These are phyloP conservation scores for Drosophila longiperda DNA, from an alignment of 2,888 invertebrate genomes.

Conservation along the genomic window DNA sequence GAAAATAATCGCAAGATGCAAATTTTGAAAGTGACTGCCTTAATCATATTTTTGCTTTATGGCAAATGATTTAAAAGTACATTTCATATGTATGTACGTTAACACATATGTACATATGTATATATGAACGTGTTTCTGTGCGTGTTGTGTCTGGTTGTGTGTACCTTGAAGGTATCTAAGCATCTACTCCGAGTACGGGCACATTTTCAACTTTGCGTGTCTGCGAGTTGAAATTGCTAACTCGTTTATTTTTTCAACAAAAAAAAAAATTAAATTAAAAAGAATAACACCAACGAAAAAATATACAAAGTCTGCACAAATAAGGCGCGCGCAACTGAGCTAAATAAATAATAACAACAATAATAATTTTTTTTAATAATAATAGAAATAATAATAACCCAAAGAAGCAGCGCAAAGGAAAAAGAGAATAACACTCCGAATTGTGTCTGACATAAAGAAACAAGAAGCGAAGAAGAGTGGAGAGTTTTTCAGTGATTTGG, in stretches of 20 bases:
- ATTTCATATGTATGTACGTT: neutral
- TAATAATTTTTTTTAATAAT: conserved; percentile 50
- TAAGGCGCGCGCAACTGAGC: conserved; percentile 49
- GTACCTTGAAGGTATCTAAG: conserved; percentile 79
- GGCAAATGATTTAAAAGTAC: neutral
- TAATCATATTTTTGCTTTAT: neutral
- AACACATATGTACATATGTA: neutral
- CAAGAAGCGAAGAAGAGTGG: neutral
- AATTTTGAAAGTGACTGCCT: conserved; percentile 28
- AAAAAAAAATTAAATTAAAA: conserved; percentile 36
- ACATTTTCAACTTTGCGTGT: conserved; percentile 54
- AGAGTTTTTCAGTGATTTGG: conserved; percentile 40
- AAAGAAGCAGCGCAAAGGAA: conserved; percentile 13
- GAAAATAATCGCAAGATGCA: conserved; percentile 5
- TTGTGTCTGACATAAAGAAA: conserved; percentile 16
- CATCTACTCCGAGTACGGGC: conserved; percentile 56
- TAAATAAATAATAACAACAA: conserved; percentile 41
- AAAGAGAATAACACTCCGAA: conserved; percentile 29
- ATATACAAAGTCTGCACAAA: conserved; percentile 63
- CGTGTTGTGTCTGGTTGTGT: conserved; percentile 30
- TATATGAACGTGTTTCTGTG: conserved; percentile 18
- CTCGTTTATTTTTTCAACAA: conserved; percentile 73
- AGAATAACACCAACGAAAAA: conserved; percentile 19
- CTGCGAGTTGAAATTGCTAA: conserved; percentile 69
- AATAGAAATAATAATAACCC: conserved; percentile 30